A percentile compares a stretch with the other conserved stretches of the same genome.
These are phyloP conservation scores for Mesocentrotus franciscanus DNA, from an alignment of 53 echinoderm and acorn worm species.

Conservation along the genomic window DNA sequence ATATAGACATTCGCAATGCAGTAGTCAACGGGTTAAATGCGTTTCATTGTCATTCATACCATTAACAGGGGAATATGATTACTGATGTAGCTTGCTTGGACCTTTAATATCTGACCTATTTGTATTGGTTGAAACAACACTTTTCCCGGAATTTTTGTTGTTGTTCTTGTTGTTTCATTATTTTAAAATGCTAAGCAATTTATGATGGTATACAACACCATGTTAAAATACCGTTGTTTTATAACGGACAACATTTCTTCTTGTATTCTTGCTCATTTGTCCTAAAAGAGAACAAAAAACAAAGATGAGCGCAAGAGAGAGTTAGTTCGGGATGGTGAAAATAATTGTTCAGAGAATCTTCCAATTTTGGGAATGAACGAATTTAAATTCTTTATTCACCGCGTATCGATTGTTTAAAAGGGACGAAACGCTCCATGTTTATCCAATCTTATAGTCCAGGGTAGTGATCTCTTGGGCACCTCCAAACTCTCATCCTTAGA, in stretches of 20 bases:
- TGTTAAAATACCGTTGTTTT: too few relatives aligned
- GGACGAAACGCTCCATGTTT: background rate
- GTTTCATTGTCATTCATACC: too few relatives aligned
- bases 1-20: too few relatives aligned
- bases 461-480: background rate
- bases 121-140: too few relatives aligned
- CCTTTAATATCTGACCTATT: too few relatives aligned
- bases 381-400: background rate
- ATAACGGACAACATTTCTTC: too few relatives aligned
- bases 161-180: background rate
- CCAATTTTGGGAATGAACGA: background rate
- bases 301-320: background rate
- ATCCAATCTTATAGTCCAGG: background rate
- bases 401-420: background rate
- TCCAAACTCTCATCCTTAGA: background rate
- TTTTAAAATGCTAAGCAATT: too few relatives aligned
- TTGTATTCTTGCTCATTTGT: background rate
- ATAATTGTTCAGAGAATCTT: background rate
- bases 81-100: too few relatives aligned
- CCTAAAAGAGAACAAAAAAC: background rate
- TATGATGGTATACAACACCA: too few relatives aligned
- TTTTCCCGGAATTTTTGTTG: too few relatives aligned
- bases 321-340: background rate
- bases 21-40: too few relatives aligned
- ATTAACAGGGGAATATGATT: too few relatives aligned